Conservation (phyloP, 1,140 invertebrate genomes). For the Halesus radiatus region DNA sequence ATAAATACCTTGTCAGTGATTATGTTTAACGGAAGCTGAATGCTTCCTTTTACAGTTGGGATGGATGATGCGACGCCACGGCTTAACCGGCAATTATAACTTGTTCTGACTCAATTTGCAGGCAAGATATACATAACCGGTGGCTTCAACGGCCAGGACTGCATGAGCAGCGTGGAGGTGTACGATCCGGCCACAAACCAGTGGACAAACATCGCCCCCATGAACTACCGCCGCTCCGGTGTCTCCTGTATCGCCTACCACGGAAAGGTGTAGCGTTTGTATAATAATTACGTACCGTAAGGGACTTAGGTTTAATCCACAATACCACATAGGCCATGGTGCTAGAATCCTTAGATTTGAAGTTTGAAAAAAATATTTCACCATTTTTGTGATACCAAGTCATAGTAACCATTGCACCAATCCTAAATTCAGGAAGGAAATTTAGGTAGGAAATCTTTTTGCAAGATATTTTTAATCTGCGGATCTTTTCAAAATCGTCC, state of each 20-base stretch:
- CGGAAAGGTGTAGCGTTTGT: conserved; percentile 68
- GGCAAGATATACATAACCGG: conserved; percentile 87
- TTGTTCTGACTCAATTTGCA: conserved; percentile 58
- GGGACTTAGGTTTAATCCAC: too few relatives aligned
- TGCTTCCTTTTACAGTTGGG: conserved; percentile 14
- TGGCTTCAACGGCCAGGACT: conserved; percentile 92
- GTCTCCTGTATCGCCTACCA: conserved; percentile 82
- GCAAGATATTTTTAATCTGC: too few relatives aligned
- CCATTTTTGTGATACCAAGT: too few relatives aligned
- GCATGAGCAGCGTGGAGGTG: conserved; percentile 86
- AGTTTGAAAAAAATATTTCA: too few relatives aligned
- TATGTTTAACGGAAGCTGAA: conserved; percentile 9
- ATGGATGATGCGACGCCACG: not conserved
- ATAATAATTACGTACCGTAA: too few relatives aligned
- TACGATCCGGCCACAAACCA: conserved; percentile 88
- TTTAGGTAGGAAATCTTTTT: too few relatives aligned
- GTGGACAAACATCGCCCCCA: conserved; percentile 87
- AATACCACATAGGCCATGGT: too few relatives aligned
- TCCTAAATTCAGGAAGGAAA: too few relatives aligned
- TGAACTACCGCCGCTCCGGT: conserved; percentile 84
- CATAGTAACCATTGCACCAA: too few relatives aligned
- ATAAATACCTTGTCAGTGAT: not conserved
- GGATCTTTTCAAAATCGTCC: too few relatives aligned
- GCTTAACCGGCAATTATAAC: not conserved
- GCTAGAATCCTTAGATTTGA: too few relatives aligned